Evolutionary conservation across 1,140 invertebrate species (phyloP).

Genomic region (Andricus grossulariae): DNA sequence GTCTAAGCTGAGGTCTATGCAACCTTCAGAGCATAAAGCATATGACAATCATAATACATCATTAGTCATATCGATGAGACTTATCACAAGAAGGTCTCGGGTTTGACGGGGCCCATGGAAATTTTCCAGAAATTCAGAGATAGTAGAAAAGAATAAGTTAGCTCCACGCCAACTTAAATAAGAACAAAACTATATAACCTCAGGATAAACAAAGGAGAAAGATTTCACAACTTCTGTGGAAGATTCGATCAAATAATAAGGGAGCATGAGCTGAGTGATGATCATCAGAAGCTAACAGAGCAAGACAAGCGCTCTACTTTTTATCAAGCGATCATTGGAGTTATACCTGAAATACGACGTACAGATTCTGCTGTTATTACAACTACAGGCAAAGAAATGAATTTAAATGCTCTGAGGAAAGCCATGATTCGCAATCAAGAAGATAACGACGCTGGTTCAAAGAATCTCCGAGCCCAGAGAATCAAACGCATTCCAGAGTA

Average conservation of each 20-base stretch:
- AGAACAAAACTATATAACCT: constrained; percentile 49
- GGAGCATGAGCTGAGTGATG: constrained; percentile 46
- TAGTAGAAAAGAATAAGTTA: constrained; percentile 43
- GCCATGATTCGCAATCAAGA: constrained; percentile 37
- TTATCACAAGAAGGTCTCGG: constrained; percentile 50
- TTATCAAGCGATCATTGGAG: constrained; percentile 46
- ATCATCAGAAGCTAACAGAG: constrained; percentile 45
- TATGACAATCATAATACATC: constrained; percentile 53
- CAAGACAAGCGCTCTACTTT: constrained; percentile 52
- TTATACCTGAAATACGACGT: constrained; percentile 43
- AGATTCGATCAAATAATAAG: constrained; percentile 50
- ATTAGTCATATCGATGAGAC: constrained; percentile 51
- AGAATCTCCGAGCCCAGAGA: constrained; percentile 34
- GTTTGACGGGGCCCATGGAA: constrained; percentile 47
- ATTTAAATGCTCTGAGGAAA: constrained; percentile 43
- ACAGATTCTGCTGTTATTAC: constrained; percentile 37
- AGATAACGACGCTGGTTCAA: constrained; percentile 35
- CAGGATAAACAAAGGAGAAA: constrained; percentile 44
- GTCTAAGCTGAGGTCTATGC: constrained; percentile 32
- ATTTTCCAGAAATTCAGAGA: constrained; percentile 48
- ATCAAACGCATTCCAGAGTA: constrained; percentile 37
- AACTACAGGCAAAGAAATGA: constrained; percentile 39
- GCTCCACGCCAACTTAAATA: constrained; percentile 49
- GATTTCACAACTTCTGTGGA: constrained; percentile 44
- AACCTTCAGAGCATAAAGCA: constrained; percentile 36